Evolutionary conservation across 2,888 invertebrate species (phyloP).

Genomic region (Vanessa cardui): DNA sequence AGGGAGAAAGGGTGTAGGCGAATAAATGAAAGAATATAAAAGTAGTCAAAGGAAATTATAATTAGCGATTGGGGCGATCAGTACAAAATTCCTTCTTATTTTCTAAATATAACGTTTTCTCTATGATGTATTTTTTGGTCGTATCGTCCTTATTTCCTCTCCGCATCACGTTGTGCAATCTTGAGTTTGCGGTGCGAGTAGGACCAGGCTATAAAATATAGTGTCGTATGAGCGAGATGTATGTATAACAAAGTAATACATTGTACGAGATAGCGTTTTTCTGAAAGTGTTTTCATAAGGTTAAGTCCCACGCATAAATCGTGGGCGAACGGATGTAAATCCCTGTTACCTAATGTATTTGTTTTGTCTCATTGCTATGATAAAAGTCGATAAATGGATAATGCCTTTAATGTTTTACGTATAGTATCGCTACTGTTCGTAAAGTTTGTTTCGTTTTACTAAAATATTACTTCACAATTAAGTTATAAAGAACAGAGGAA

Average conservation of each 20-base stretch:
- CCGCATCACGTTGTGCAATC: neutral
- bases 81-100: too few relatives aligned
- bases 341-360: neutral
- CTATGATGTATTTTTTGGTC: neutral
- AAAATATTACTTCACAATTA: too few relatives aligned
- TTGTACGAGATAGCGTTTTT: neutral
- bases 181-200: neutral
- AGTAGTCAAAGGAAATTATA: too few relatives aligned
- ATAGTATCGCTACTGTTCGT: neutral
- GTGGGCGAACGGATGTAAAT: conserved; percentile 4
- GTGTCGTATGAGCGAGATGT: neutral
- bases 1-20: too few relatives aligned
- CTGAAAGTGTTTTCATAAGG: conserved; percentile 9
- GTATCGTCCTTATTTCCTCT: neutral
- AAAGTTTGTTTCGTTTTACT: too few relatives aligned
- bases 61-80: too few relatives aligned
- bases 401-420: neutral
- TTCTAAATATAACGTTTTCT: neutral
- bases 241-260: neutral
- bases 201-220: neutral
- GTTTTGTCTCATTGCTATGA: neutral
- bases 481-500: too few relatives aligned
- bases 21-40: too few relatives aligned
- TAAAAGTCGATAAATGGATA: neutral
- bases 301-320: neutral